Conservation (phyloP, 2,888 invertebrate genomes). For the Lissonota sp. region DNA sequence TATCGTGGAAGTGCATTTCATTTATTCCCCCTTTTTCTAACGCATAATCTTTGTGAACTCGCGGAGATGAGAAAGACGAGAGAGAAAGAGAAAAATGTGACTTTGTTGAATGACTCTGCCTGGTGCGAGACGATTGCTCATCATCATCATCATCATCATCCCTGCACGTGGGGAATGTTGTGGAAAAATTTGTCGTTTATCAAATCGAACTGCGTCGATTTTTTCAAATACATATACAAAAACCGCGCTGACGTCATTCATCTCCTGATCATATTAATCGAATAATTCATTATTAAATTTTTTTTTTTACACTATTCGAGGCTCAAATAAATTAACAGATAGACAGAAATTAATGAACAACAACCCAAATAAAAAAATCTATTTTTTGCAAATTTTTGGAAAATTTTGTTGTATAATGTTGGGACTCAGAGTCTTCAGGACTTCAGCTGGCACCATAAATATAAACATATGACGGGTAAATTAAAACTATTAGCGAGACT, state of each 20-base stretch:
- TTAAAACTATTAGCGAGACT: slow-evolving; percentile 54
- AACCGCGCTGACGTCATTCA: slow-evolving; percentile 34
- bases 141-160: slow-evolving; percentile 3
- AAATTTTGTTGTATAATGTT: slow-evolving; percentile 13
- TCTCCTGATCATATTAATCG: slow-evolving; percentile 43
- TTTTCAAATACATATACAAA: slow-evolving; percentile 50
- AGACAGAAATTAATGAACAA: too few species aligned
- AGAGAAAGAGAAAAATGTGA: slow-evolving; percentile 68
- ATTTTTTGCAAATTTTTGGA: too few species aligned
- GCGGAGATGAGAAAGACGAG: slow-evolving; percentile 19
- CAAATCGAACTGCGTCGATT: slow-evolving; percentile 49
- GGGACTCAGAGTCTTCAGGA: slow-evolving; percentile 10
- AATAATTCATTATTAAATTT: too few species aligned
- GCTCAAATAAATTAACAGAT: too few species aligned
- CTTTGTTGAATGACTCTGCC: slow-evolving; percentile 81
- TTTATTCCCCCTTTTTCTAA: slow-evolving; percentile 74
- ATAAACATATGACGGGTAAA: slow-evolving; percentile 22
- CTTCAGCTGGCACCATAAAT: neutral
- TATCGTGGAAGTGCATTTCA: slow-evolving; percentile 81
- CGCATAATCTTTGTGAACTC: slow-evolving; percentile 22
- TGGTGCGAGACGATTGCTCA: slow-evolving; percentile 1
- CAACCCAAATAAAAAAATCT: neutral
- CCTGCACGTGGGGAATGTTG: neutral
- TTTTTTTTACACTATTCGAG: too few species aligned
- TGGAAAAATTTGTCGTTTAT: slow-evolving; percentile 38